Evolutionary conservation across 92 coral and sea anemone species (phyloP).

Genomic region (Siderastrea siderea): DNA sequence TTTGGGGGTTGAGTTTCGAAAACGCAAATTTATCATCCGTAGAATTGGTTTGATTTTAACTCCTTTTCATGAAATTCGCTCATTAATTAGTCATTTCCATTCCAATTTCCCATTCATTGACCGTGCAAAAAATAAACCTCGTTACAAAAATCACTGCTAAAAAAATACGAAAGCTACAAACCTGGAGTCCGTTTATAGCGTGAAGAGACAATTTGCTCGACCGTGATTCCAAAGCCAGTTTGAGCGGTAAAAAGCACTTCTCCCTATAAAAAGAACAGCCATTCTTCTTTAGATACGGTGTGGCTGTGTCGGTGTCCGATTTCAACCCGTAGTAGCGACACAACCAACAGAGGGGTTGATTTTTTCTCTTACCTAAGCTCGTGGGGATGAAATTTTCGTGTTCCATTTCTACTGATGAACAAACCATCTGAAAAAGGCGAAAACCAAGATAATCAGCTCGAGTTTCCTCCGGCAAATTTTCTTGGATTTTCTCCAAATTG

Average conservation of each 20-base stretch:
- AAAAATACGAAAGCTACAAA: slow-evolving; percentile 17
- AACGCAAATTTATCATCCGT: slow-evolving; percentile 30
- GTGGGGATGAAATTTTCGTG: slow-evolving; percentile 84
- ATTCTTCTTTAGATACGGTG: slow-evolving; percentile 22
- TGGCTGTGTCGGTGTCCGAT: slow-evolving; percentile 29
- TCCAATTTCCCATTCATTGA: slow-evolving; percentile 38
- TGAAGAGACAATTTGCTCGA: slow-evolving; percentile 87
- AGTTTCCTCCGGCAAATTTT: neutral
- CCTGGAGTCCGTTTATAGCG: slow-evolving; percentile 96
- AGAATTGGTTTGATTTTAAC: slow-evolving; percentile 20
- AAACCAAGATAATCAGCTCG: slow-evolving; percentile 15
- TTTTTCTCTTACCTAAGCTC: slow-evolving; percentile 83
- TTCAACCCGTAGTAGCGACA: slow-evolving; percentile 68
- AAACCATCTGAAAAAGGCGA: slow-evolving; percentile 81
- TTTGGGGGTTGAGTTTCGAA: neutral
- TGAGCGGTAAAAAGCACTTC: slow-evolving; percentile 91
- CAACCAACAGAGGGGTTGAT: slow-evolving; percentile 58
- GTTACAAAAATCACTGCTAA: neutral
- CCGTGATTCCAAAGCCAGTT: slow-evolving; percentile 94
- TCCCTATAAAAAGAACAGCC: slow-evolving; percentile 72
- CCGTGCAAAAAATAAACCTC: slow-evolving; percentile 38
- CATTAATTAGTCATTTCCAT: slow-evolving; percentile 64
- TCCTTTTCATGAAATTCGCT: slow-evolving; percentile 38
- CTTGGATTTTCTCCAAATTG: slow-evolving; percentile 13
- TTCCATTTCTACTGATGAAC: slow-evolving; percentile 86